A percentile compares a stretch with the other conserved stretches of the same genome.
phyloP scores from a whole-genome alignment of 2,113 vertebrate genomes.

The Nothocercus nigrocapillus region DNA sequence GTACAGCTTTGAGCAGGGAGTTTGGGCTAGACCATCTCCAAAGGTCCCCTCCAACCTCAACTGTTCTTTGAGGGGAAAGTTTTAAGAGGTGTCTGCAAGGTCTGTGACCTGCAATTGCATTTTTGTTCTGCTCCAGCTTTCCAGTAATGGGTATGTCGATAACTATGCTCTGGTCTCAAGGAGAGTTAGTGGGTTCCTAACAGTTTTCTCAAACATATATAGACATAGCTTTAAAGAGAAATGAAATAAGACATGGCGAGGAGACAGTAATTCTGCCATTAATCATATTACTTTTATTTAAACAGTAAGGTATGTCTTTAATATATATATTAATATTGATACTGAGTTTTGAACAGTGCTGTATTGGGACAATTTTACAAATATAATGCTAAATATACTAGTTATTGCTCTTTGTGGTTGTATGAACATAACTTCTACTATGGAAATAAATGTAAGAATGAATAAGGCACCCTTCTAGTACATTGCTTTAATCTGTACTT shows the following conservation, averaged over 20 bases:
- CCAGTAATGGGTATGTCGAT: not conserved
- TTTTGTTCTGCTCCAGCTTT: not conserved
- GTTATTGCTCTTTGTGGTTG: slow-evolving; percentile 45
- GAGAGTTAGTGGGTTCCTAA: not conserved
- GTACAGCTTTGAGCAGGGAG: not conserved
- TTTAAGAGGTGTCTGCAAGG: not conserved
- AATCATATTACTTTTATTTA: slow-evolving; percentile 48
- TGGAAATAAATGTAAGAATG: slow-evolving; percentile 5
- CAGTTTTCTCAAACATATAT: not conserved
- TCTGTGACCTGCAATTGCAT: not conserved
- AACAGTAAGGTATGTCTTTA: not conserved
- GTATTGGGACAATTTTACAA: slow-evolving; percentile 9
- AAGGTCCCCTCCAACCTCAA: not conserved
- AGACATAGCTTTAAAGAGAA: not conserved
- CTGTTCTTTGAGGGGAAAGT: not conserved
- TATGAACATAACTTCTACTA: not conserved
- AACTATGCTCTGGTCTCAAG: not conserved
- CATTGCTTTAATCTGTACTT: not conserved
- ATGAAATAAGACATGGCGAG: not conserved
- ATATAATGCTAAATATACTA: not conserved
- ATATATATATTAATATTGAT: not conserved
- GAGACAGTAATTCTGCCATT: not conserved
- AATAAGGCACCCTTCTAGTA: slow-evolving; percentile 53
- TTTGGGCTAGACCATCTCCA: not conserved
- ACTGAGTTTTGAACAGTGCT: slow-evolving; percentile 27